A percentile compares a stretch with the other conserved stretches of the same genome.
Evolutionary conservation across 1,140 invertebrate genomes (phyloP).

Genomic region (Coenobita brevimanus): DNA sequence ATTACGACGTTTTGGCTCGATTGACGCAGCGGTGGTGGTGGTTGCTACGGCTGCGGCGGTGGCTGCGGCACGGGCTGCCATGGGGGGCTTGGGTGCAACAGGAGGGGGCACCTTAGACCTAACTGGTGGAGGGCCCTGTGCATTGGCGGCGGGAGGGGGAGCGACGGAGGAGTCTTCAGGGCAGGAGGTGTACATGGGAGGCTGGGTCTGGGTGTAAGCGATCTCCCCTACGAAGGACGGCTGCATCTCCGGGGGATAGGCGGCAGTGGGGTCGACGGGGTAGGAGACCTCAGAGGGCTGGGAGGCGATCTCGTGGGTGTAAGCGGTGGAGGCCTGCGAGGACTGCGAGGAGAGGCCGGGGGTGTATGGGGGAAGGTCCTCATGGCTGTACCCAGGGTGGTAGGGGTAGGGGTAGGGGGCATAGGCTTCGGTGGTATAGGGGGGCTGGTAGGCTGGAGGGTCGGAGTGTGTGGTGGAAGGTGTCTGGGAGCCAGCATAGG

Average conservation of each 20-base stretch:
- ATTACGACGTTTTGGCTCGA: slow-evolving; percentile 67
- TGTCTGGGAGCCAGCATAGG: slow-evolving; percentile 66
- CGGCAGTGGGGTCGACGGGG: slow-evolving; percentile 37
- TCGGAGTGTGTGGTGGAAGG: slow-evolving; percentile 69
- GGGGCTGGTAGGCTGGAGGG: slow-evolving; percentile 67
- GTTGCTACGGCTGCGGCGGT: slow-evolving; percentile 17
- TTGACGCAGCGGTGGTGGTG: slow-evolving; percentile 41
- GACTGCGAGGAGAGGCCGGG: slow-evolving; percentile 68
- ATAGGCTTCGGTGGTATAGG: slow-evolving; percentile 61
- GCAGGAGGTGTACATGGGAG: slow-evolving; percentile 51
- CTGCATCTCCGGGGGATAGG: slow-evolving; percentile 56
- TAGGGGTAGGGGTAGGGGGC: slow-evolving; percentile 67
- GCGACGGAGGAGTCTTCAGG: slow-evolving; percentile 51
- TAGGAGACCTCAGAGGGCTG: slow-evolving; percentile 59
- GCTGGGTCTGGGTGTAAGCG: slow-evolving; percentile 58
- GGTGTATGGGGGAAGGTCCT: slow-evolving; percentile 67
- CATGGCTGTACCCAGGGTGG: slow-evolving; percentile 65
- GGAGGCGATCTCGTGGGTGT: slow-evolving; percentile 60
- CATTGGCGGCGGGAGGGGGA: slow-evolving; percentile 19
- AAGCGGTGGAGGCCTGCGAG: slow-evolving; percentile 67
- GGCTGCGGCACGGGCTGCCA: slow-evolving; percentile 52
- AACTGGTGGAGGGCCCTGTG: background rate
- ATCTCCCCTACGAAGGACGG: slow-evolving; percentile 66
- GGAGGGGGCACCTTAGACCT: slow-evolving; percentile 67
- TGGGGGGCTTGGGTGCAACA: slow-evolving; percentile 64